phyloP scores from a whole-genome alignment of 2,113 vertebrate genomes.

The Hippocampus guttulatus region DNA sequence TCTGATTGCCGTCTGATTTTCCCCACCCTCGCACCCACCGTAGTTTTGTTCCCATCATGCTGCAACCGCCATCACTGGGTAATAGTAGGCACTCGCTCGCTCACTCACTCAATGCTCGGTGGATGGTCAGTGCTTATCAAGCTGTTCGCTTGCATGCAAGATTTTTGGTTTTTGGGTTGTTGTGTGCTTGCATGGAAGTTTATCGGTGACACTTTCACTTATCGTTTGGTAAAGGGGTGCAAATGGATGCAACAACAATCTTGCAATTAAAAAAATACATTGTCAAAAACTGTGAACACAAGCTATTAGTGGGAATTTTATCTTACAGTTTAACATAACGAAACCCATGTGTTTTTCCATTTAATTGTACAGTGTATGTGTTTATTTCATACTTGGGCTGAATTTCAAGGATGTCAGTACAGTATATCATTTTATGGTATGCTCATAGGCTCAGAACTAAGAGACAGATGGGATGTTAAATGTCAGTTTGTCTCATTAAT shows the following conservation, averaged over 20 bases:
- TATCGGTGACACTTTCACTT: background rate
- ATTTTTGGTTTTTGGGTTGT: conserved; percentile 10
- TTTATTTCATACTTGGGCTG: background rate
- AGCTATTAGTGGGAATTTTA: background rate
- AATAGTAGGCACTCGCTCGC: conserved; percentile 5
- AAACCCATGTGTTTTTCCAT: background rate
- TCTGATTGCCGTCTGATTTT: conserved; percentile 49
- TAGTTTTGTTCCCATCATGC: conserved; percentile 19
- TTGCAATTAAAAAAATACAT: background rate
- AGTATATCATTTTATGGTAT: background rate
- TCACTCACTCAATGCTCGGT: conserved; percentile 43
- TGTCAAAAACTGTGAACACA: background rate
- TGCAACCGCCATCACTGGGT: conserved; percentile 20
- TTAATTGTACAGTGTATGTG: background rate
- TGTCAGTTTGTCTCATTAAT: background rate
- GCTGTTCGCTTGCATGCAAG: conserved; percentile 37
- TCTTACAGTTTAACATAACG: background rate
- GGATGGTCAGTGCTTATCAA: conserved; percentile 39
- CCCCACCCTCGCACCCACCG: background rate
- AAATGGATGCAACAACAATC: background rate
- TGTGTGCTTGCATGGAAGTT: conserved; percentile 33
- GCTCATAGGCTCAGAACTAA: background rate
- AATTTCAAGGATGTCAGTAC: background rate
- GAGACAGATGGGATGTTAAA: background rate
- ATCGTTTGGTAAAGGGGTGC: background rate